phyloP scores from a whole-genome alignment of 2,888 invertebrate species.

The Glomeris marginata region DNA sequence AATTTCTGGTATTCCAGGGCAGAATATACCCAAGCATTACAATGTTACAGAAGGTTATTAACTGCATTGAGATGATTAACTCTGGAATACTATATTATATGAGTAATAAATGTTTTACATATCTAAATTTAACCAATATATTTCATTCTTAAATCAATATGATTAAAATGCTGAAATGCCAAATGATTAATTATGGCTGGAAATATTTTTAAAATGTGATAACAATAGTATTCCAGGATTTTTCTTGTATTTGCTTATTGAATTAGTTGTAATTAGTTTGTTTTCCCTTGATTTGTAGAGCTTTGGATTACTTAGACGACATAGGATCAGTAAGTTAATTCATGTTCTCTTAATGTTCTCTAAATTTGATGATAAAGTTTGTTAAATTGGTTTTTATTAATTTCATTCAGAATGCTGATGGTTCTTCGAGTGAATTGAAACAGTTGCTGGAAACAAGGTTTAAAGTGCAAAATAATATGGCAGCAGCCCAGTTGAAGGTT shows the following conservation, averaged over 20 bases:
- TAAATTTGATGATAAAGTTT: too few species aligned
- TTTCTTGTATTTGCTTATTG: too few species aligned
- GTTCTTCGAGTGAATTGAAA: conserved; percentile 43
- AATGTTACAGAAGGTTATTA: conserved; percentile 54
- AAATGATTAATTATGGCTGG: too few species aligned
- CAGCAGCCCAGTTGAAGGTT: conserved; percentile 75
- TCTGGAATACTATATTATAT: not conserved
- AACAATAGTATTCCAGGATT: too few species aligned
- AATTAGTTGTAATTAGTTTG: too few species aligned
- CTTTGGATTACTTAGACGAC: conserved; percentile 14
- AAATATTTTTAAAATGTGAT: too few species aligned
- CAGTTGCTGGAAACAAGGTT: conserved; percentile 60
- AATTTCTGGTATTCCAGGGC: conserved; percentile 80
- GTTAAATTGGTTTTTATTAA: too few species aligned
- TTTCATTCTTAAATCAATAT: too few species aligned
- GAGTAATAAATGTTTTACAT: too few species aligned
- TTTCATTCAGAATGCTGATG: conserved; percentile 10
- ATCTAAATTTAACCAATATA: too few species aligned
- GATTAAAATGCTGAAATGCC: too few species aligned
- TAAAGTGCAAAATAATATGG: conserved; percentile 79
- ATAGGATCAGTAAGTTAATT: conserved; percentile 9
- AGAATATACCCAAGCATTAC: conserved; percentile 65
- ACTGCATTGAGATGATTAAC: not conserved
- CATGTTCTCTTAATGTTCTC: not conserved
- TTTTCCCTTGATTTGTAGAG: conserved; percentile 9